phyloP scores from a whole-genome alignment of 2,113 vertebrate species.

The Hepsetus odoe region DNA sequence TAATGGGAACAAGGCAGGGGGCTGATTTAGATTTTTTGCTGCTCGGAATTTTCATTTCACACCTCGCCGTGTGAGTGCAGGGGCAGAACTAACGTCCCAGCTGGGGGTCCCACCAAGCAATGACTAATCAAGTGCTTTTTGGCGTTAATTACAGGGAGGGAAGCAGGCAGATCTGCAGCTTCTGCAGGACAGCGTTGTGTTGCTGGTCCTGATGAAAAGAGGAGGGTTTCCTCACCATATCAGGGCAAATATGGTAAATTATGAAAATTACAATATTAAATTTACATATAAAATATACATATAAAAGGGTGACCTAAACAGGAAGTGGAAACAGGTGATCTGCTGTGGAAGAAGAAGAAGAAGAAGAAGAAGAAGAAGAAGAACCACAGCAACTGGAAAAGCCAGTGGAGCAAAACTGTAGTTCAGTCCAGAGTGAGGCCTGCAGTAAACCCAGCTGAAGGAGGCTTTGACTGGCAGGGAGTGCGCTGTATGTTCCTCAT shows the following conservation, averaged over 20 bases:
- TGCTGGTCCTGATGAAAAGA: neutral
- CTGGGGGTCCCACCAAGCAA: neutral
- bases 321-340: too few relatives aligned
- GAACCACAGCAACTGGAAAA: too few relatives aligned
- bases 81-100: neutral
- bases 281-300: too few relatives aligned
- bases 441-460: neutral
- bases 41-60: constrained; percentile 32
- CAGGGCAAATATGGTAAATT: too few relatives aligned
- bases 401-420: neutral
- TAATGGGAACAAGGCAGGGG: neutral
- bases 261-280: too few relatives aligned
- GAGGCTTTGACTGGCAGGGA: neutral
- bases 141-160: neutral
- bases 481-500: neutral
- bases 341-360: too few relatives aligned
- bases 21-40: constrained; percentile 6
- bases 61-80: neutral
- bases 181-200: neutral
- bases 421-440: neutral
- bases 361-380: too few relatives aligned
- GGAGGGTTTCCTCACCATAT: too few relatives aligned
- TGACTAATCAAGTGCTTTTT: neutral
- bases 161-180: too few relatives aligned
- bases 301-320: too few relatives aligned